Base-by-base conservation (phyloP, 2,797 vertebrate species). In the Ceryle rudis region DNA sequence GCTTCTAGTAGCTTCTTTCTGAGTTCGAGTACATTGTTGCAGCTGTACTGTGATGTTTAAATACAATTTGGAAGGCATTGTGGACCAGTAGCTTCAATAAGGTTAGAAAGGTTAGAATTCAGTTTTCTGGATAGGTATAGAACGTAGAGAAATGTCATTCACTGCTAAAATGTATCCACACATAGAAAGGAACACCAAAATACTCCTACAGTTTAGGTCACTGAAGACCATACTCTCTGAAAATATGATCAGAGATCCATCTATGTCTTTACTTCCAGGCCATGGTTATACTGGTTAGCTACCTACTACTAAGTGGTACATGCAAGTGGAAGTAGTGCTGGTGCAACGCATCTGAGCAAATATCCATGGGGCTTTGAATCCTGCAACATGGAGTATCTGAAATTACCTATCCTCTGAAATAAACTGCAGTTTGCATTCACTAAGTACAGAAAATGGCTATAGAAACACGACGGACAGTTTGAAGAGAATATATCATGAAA, bases 301-400 rank as follows among this genome's bases (percentile, higher is more conserved):
- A 20, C 33, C 31, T 8, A 1, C 5, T 22, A 6, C 7, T 26
- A 69, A 57, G 31, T 1, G 0, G 12, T 28, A 23, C 2, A 1
- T 73, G 61, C 46, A 73, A 31, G 73, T 35, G 21, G 37, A 25
- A 47, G 15, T 0, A 77, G 46, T 7, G 39, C 28, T 79, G 14
- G 44, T 71, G 41, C 31, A 74, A 26, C 33, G 44, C 25, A 33
- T 6, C 15, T 18, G 8, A 41, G 54, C 19, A 26, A 58, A 41
- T 10, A 19, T n/a, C 54, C 31, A 3, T 0, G 5, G 2, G 20
- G 41, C 39, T 87, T 17, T 37, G 58, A 37, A 46, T 12, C 21
- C 66, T 75, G 55, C 44, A 61, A 4, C 21, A 51, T 2, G 6
- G 7, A 55, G 13, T 16, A 29, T 22, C n/a, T 55, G 37, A 23